These are phyloP conservation scores for Leptinotarsa undecemlineata DNA, from an alignment of 1,140 invertebrate genomes.

Conservation along the genomic window DNA sequence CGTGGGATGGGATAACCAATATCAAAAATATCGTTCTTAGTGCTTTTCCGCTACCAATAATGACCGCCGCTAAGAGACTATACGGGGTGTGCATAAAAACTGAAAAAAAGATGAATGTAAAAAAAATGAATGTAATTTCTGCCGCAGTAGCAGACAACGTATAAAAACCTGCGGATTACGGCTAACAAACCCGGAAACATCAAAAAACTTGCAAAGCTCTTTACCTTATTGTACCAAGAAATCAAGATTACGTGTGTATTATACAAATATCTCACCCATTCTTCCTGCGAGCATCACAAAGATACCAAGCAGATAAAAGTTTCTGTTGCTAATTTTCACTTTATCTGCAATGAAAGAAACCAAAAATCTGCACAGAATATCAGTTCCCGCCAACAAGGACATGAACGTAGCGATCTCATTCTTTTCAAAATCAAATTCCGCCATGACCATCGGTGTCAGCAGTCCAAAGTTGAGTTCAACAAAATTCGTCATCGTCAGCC, in stretches of 20 bases:
- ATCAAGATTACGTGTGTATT: too few species aligned
- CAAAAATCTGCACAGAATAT: slow-evolving; percentile 63
- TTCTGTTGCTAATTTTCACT: slow-evolving; percentile 66
- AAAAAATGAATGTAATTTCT: too few species aligned
- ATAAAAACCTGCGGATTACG: too few species aligned
- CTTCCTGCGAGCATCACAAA: slow-evolving; percentile 66
- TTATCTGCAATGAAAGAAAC: slow-evolving; percentile 67
- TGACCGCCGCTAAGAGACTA: slow-evolving; percentile 56
- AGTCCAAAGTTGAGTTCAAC: slow-evolving; percentile 71
- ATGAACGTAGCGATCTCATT: slow-evolving; percentile 63
- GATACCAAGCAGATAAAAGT: slow-evolving; percentile 70
- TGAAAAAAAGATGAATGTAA: slow-evolving; percentile 29
- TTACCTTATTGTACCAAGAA: too few species aligned
- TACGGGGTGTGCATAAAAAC: slow-evolving; percentile 43
- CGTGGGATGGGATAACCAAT: slow-evolving; percentile 66
- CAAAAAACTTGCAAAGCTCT: too few species aligned
- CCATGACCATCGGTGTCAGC: slow-evolving; percentile 67
- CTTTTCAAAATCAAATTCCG: slow-evolving; percentile 62
- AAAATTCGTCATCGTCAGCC: slow-evolving; percentile 68
- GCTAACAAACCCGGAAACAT: too few species aligned
- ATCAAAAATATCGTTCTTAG: slow-evolving; percentile 69
- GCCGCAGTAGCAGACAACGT: too few species aligned
- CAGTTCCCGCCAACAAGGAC: slow-evolving; percentile 62
- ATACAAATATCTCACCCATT: slow-evolving; percentile 59
- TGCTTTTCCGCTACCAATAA: slow-evolving; percentile 67